A percentile compares a stretch with the other conserved stretches of the same genome.
phyloP scores from a whole-genome alignment of 2,888 invertebrate species.

The Syritta pipiens region DNA sequence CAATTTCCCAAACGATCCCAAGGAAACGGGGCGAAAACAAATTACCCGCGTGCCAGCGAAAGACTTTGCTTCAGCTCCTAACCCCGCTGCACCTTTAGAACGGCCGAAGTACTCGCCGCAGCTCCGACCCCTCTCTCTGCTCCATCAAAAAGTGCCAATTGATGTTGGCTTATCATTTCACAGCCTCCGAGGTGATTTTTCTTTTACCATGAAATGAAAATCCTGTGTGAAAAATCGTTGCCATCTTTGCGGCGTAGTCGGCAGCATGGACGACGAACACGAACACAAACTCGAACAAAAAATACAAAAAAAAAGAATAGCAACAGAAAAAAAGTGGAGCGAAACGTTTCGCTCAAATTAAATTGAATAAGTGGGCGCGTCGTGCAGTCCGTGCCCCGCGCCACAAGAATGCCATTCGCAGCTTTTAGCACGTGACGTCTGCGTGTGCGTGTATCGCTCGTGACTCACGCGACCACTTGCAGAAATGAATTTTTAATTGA shows the following conservation, averaged over 20 bases:
- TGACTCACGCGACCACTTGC: slow-evolving; percentile 17
- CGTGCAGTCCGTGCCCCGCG: not conserved
- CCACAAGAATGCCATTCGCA: not conserved
- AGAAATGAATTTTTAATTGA: slow-evolving; percentile 57
- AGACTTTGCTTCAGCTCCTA: not conserved
- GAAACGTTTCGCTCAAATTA: slow-evolving; percentile 29
- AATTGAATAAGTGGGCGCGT: slow-evolving; percentile 48
- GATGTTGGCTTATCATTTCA: slow-evolving; percentile 61
- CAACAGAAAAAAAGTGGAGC: not conserved
- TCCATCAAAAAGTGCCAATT: slow-evolving; percentile 47
- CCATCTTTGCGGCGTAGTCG: slow-evolving; percentile 31
- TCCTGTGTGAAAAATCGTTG: slow-evolving; percentile 44
- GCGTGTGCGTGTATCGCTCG: not conserved
- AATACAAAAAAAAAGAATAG: not conserved
- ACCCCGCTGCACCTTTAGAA: slow-evolving; percentile 9
- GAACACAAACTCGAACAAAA: no score
- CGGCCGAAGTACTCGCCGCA: not conserved
- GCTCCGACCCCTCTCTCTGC: not conserved
- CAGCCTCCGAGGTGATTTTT: slow-evolving; percentile 56
- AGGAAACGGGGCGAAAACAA: slow-evolving; percentile 46
- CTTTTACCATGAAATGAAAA: slow-evolving; percentile 51
- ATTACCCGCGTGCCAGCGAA: slow-evolving; percentile 42
- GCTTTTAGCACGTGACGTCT: no score
- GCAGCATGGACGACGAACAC: no score
- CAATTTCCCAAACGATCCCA: slow-evolving; percentile 48